Percentiles rank a stretch among this genome's conserved stretches.
Evolutionary conservation across 2,888 invertebrate genomes (phyloP).

Genomic region (Athalia cordata): DNA sequence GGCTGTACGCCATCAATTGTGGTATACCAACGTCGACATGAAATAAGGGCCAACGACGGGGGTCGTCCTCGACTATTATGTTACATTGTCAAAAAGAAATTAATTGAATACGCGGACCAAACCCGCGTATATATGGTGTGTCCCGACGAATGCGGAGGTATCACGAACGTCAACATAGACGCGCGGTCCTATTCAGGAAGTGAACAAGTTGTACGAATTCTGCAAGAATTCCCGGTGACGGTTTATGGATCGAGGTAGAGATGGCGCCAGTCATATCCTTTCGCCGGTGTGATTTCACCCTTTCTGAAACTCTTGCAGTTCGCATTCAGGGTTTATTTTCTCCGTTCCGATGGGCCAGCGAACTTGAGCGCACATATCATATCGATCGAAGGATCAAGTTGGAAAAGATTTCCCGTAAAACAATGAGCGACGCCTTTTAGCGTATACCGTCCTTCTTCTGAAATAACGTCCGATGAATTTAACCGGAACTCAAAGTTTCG

Average conservation of each 20-base stretch:
- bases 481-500: background rate
- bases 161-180: background rate
- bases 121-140: background rate
- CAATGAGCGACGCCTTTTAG: too few species aligned
- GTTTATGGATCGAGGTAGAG: slow-evolving; percentile 27
- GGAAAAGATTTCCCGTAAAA: too few species aligned
- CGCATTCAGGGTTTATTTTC: background rate
- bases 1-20: background rate
- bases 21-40: background rate
- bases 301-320: background rate
- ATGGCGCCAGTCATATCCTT: slow-evolving; percentile 40
- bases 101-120: background rate
- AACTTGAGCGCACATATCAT: background rate
- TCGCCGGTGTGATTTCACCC: background rate
- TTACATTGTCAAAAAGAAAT: slow-evolving; percentile 10
- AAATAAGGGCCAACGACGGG: background rate
- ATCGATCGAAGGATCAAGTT: background rate
- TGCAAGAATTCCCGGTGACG: background rate
- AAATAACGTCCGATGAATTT: too few species aligned
- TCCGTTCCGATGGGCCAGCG: background rate
- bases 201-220: slow-evolving; percentile 13
- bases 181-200: slow-evolving; percentile 1
- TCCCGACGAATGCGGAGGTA: background rate
- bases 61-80: background rate
- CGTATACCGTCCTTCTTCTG: too few species aligned